Evolutionary conservation across 2,797 vertebrate genomes (phyloP).

Genomic region (Masticophis lateralis): DNA sequence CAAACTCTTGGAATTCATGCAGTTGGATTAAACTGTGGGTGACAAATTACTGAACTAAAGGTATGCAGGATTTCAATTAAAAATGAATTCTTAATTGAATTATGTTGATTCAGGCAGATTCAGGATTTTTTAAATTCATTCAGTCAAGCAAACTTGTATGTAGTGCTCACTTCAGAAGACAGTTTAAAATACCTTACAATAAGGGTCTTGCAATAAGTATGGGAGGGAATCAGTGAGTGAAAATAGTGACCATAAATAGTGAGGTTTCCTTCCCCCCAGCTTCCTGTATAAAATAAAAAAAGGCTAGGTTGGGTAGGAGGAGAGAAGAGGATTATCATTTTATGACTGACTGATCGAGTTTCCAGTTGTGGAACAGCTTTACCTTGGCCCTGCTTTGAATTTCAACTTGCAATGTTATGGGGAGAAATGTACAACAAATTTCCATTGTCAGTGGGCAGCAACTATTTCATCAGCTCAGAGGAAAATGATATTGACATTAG

Average conservation of each 20-base stretch:
- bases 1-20: not conserved
- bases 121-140: not conserved
- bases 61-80: not conserved
- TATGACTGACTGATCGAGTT: not conserved
- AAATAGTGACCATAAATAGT: not conserved
- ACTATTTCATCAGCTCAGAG: not conserved
- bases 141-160: not conserved
- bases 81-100: not conserved
- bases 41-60: not conserved
- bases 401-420: not conserved
- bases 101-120: not conserved
- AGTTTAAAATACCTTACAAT: not conserved
- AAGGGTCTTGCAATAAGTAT: not conserved
- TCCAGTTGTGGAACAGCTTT: not conserved
- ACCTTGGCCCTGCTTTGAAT: not conserved
- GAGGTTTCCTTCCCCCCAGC: not conserved
- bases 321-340: not conserved
- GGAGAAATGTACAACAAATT: not conserved
- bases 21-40: not conserved
- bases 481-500: not conserved
- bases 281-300: not conserved
- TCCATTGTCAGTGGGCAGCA: not conserved
- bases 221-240: not conserved
- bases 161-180: not conserved
- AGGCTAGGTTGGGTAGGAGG: not conserved